Evolutionary conservation across 2,113 vertebrate species (phyloP).

Genomic region (Eclectus roratus): DNA sequence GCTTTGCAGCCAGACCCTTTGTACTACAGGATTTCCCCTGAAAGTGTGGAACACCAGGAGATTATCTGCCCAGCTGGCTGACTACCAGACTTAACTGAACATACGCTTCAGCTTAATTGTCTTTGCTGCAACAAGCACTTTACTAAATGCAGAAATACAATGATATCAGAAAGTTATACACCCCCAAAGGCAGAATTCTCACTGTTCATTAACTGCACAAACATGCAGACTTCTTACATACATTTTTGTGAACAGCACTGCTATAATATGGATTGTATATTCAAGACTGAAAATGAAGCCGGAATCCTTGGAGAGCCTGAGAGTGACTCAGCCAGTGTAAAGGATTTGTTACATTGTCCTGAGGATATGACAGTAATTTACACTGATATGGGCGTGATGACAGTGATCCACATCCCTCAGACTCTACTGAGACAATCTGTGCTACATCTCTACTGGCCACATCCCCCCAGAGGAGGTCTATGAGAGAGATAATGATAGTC

Average conservation of each 20-base stretch:
- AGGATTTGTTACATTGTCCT: background rate
- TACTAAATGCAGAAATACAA: background rate
- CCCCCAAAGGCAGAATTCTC: background rate
- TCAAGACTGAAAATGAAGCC: background rate
- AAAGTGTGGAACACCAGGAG: background rate
- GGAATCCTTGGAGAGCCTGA: conserved; percentile 5
- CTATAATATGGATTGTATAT: background rate
- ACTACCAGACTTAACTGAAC: background rate
- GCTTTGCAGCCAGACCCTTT: background rate
- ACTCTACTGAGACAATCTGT: background rate
- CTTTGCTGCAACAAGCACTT: background rate
- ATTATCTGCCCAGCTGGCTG: background rate
- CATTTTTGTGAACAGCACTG: background rate
- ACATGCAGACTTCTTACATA: background rate
- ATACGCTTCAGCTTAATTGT: background rate
- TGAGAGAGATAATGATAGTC: background rate
- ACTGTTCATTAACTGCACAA: background rate
- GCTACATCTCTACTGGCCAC: background rate
- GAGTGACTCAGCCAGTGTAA: conserved; percentile 18
- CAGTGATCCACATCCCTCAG: background rate
- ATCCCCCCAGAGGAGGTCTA: background rate
- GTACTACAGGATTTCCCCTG: background rate
- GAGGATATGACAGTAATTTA: conserved; percentile 41
- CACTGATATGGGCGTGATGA: background rate
- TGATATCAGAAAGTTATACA: background rate